phyloP scores from a whole-genome alignment of 53 echinoderm and acorn worm species.

The Holothuria leucospilota region DNA sequence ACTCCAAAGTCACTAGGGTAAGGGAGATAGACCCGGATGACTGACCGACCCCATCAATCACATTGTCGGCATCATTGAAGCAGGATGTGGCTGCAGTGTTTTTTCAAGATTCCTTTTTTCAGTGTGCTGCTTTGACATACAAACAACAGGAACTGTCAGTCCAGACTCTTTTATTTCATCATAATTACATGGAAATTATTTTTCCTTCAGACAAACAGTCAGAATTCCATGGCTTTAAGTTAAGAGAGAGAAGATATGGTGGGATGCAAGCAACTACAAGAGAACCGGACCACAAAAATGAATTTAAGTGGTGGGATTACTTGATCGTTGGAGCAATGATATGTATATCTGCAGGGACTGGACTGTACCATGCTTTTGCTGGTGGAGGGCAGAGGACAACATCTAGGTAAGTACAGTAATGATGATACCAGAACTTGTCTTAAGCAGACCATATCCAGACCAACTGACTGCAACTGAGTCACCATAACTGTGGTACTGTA shows the following conservation, averaged over 20 bases:
- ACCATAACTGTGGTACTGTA: too few relatives aligned
- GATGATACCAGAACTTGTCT: background rate
- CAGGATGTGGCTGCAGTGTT: too few relatives aligned
- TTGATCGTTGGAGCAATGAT: conserved; percentile 84
- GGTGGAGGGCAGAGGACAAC: conserved; percentile 89
- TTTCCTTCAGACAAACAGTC: conserved; percentile 3
- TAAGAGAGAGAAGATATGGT: conserved; percentile 19
- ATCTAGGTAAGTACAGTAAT: conserved; percentile 77
- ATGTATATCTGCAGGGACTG: conserved; percentile 77
- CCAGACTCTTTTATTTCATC: too few relatives aligned
- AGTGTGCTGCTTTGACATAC: too few relatives aligned
- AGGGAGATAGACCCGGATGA: too few relatives aligned
- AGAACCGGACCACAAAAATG: conserved; percentile 19
- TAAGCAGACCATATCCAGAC: background rate
- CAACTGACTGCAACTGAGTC: too few relatives aligned
- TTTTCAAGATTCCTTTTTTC: too few relatives aligned
- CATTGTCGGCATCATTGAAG: too few relatives aligned
- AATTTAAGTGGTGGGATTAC: conserved; percentile 79
- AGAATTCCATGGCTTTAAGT: conserved; percentile 11
- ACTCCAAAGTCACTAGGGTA: too few relatives aligned
- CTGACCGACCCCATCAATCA: too few relatives aligned
- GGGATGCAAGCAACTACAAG: background rate
- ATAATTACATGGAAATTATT: background rate
- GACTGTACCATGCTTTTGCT: conserved; percentile 91
- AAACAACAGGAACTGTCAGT: too few relatives aligned